Base-by-base conservation (phyloP, 2,888 invertebrate genomes). In the Eupithecia inturbata region DNA sequence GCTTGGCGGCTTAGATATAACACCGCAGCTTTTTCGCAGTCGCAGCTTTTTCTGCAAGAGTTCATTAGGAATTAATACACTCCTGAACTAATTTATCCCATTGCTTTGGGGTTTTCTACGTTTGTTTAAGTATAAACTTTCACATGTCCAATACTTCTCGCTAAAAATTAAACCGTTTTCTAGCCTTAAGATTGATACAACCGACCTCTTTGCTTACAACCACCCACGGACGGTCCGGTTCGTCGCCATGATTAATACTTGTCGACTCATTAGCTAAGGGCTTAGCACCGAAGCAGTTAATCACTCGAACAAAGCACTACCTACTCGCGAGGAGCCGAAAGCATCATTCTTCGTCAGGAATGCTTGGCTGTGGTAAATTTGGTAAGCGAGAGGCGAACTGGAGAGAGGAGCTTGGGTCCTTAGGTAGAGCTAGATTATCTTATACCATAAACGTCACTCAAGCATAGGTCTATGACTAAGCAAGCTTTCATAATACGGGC, bases 331-430 rank as follows among this genome's bases (percentile, higher is more conserved):
- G 88, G 89, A 92, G 91, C 91, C 92, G 92, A 93, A 93, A 93
- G 92, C 93, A 93, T 94, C 94, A 93, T 93, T 94, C 94, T 94
- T 94, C 93, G 92, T 94, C 94, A 94, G 91, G 93, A 93, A 94
- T 92, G 92, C 88, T 88, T 84, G 84, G 74, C 82, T 78, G 79
- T 77, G 88, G 89, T 79, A 74, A 81, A 83, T 83, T 85, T 76
- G 78, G 77, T 60, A 75, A 85, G 84, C 72, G 76, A 68, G 10
- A 26, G 73, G 81, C 75, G 77, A 39, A 39, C n/a, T n/a, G 69
- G 39, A 33, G 19, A 19, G 19, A 7, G 6, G 19, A 45, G 6
- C 19, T 45, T 1, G 19, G 7, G 31, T 31, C 6, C 36, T n/a
- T n/a, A n/a, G n/a, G n/a, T n/a, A n/a, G n/a, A n/a, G n/a, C n/a